Percentiles rank a stretch among this genome's conserved stretches.
Evolutionary conservation across 2,113 vertebrate genomes (phyloP).

Genomic region (Apaloderma vittatum): DNA sequence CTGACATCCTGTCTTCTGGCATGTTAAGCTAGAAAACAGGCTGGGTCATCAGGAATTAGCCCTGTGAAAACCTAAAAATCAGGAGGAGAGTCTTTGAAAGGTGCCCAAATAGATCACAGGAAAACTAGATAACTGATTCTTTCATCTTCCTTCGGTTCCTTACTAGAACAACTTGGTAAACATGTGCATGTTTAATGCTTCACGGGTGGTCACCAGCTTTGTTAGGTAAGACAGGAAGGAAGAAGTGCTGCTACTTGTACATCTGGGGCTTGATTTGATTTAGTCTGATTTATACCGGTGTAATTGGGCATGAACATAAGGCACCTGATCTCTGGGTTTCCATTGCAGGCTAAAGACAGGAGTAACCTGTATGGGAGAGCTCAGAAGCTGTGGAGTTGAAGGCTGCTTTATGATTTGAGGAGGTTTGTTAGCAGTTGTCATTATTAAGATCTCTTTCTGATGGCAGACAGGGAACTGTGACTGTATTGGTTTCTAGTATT

Average conservation of each 20-base stretch:
- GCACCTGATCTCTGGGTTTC: neutral
- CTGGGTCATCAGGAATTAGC: neutral
- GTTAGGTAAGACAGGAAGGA: neutral
- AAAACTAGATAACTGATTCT: neutral
- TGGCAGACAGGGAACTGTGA: neutral
- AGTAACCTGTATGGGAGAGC: neutral
- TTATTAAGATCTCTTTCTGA: neutral
- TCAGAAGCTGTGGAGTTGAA: neutral
- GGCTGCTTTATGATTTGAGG: neutral
- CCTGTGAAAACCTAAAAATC: neutral
- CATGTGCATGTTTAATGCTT: neutral
- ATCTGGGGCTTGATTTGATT: neutral
- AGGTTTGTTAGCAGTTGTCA: neutral
- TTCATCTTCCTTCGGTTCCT: neutral
- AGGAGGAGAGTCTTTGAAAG: neutral
- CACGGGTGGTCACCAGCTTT: neutral
- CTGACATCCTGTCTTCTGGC: neutral
- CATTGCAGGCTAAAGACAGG: neutral
- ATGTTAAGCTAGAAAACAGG: neutral
- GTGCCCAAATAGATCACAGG: neutral
- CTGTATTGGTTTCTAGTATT: neutral
- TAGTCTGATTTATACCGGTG: neutral
- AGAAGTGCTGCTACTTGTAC: neutral
- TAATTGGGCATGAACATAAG: rapidly evolving
- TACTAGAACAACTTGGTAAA: neutral